Evolutionary conservation across 2,888 invertebrate species (phyloP).

Genomic region (Dicranocentrus wangi): DNA sequence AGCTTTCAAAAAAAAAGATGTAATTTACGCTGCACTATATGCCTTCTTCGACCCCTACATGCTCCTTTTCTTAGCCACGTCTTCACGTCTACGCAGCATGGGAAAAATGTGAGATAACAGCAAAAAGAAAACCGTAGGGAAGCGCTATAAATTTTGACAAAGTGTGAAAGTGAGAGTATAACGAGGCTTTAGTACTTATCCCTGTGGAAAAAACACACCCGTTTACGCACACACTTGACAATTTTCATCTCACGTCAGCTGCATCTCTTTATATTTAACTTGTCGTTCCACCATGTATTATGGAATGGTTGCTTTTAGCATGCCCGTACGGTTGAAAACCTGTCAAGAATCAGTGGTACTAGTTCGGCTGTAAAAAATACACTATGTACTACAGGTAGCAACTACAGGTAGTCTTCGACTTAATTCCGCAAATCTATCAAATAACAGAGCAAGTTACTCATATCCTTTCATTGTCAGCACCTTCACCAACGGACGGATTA

Average conservation of each 20-base stretch:
- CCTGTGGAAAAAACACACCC: conserved; percentile 24
- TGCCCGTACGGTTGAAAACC: neutral
- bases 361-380: no score
- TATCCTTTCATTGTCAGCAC: no score
- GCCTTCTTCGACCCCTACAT: neutral
- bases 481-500: no score
- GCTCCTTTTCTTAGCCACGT: neutral
- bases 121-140: conserved; percentile 2
- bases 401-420: no score
- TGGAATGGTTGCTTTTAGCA: neutral
- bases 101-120: conserved; percentile 2
- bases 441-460: no score
- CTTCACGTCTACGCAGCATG: neutral
- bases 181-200: conserved; percentile 39
- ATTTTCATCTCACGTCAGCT: neutral
- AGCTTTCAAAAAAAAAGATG: conserved; percentile 9
- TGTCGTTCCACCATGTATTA: no score
- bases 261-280: no score
- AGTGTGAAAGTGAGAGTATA: conserved; percentile 40
- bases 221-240: conserved; percentile 17
- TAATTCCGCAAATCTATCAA: no score
- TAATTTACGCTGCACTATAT: neutral
- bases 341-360: neutral
- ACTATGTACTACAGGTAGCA: no score
- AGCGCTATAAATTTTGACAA: conserved; percentile 36